Percentiles rank a stretch among this genome's conserved stretches.
phyloP scores from a whole-genome alignment of 1,140 invertebrate species.

The Drosophila ananassae region DNA sequence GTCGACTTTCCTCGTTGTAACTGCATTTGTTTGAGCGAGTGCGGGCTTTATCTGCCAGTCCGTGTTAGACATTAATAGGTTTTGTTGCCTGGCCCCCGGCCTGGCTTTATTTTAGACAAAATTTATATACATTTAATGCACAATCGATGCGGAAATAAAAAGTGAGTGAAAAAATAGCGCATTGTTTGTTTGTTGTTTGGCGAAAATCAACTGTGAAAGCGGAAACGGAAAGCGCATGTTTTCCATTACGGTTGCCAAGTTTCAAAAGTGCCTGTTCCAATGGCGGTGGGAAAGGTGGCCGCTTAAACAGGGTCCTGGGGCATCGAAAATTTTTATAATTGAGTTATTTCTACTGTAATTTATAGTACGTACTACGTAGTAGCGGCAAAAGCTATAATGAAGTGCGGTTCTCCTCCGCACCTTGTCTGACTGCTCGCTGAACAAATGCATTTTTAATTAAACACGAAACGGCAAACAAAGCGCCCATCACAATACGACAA shows the following conservation, averaged over 20 bases:
- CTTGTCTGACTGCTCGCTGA: conserved; percentile 11
- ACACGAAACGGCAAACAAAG: conserved; percentile 53
- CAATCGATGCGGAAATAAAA: conserved; percentile 76
- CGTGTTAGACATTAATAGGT: conserved; percentile 68
- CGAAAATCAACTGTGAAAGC: conserved; percentile 58
- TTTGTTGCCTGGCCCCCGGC: conserved; percentile 55
- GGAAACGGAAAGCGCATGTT: conserved; percentile 77
- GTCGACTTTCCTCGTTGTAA: conserved; percentile 44
- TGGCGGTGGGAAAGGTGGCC: no score
- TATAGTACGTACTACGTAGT: conserved; percentile 36
- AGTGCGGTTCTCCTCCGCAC: conserved; percentile 33
- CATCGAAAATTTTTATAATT: conserved; percentile 54
- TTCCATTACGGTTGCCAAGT: conserved; percentile 34
- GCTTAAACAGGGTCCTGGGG: background rate
- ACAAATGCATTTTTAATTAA: conserved; percentile 65
- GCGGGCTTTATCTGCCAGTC: conserved; percentile 8
- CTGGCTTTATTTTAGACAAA: conserved; percentile 69
- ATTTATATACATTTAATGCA: conserved; percentile 74
- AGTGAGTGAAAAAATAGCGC: conserved; percentile 23
- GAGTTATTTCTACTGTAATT: conserved; percentile 70
- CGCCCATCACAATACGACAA: conserved; percentile 52
- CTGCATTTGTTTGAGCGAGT: conserved; percentile 1
- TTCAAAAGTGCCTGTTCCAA: background rate
- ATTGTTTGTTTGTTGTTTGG: conserved; percentile 31
- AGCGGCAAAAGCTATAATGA: conserved; percentile 57